Evolutionary conservation across 2,113 vertebrate species (phyloP).

Genomic region (Leiothrix lutea): DNA sequence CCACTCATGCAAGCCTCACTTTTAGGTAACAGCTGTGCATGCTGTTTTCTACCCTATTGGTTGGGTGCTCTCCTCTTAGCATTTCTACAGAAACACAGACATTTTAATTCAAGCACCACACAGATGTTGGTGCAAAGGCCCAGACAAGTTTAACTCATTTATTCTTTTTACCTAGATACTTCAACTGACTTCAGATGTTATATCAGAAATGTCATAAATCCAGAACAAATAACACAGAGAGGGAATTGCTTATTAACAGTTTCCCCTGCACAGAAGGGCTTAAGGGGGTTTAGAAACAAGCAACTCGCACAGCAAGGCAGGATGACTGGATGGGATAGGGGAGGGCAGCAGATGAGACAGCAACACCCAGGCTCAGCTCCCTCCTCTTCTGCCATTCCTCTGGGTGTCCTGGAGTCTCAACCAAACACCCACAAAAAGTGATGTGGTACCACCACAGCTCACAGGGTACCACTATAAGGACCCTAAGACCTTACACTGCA

Average conservation of each 20-base stretch:
- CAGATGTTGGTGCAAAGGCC: not conserved
- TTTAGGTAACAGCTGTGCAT: not conserved
- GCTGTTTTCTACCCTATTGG: not conserved
- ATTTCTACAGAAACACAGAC: not conserved
- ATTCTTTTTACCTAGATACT: not conserved
- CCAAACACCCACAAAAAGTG: not conserved
- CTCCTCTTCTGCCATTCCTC: not conserved
- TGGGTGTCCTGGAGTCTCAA: not conserved
- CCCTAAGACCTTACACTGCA: not conserved
- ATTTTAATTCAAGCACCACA: not conserved
- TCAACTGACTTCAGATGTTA: not conserved
- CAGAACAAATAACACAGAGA: not conserved
- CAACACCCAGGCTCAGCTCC: not conserved
- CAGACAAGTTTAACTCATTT: not conserved
- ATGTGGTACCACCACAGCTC: rapidly evolving
- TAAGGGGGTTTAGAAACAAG: not conserved
- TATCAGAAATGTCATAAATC: not conserved
- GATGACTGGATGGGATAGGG: not conserved
- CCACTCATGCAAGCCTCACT: not conserved
- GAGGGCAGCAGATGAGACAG: not conserved
- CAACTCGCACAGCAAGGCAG: not conserved
- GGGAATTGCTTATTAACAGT: not conserved
- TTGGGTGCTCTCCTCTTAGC: not conserved
- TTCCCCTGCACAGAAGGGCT: not conserved
- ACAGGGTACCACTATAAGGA: not conserved